Base-by-base conservation (phyloP, 2,888 invertebrate genomes). In the Zootermopsis nevadensis region DNA sequence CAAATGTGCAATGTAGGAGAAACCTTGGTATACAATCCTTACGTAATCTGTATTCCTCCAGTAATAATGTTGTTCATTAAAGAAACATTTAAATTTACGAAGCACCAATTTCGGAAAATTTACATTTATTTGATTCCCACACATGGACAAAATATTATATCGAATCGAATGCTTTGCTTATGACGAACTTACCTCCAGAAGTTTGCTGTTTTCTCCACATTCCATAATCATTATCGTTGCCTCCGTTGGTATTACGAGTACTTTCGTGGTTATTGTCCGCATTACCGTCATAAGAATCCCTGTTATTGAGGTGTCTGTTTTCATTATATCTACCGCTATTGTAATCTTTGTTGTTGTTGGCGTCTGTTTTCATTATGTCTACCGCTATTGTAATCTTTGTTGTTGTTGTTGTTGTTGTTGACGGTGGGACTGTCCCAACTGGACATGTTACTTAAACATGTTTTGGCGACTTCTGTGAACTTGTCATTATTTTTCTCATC, bases 401-500 rank as follows among this genome's bases (percentile, higher is more conserved):
- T 81, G 15, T 60, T 72, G 27, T 74, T 81, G 33, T 67, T 38
- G 38, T 80, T 81, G 15, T 60, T 72, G 27, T 74, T 81, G 33
- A 38, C 27, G 15, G 27, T 31, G 24, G 55, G 55, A 27, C 55
- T 22, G 27, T 83, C 83, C 69, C 66, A 83, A 24, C 74, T 80
- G 27, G 83, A 72, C 24, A 27, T 35, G 33, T 83, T 83, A 27
- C 55, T 77, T 60, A 83, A 72, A 42, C 83, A 83, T 22, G 27
- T 22, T 1, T 24, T 24, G 6, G 83, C 83, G 12, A 83, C 77
- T 55, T 83, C 80, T 27, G 38, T 35, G n/a, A 83, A 83, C 22
- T 83, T 80, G 22, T 83, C 80, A 42, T 55, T 76, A 15, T 55
- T 48, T 8, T 53, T 53, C 60, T 83, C 83, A 7, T 83, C 83